A percentile compares a stretch with the other conserved stretches of the same genome.
These are phyloP conservation scores for Amazona vittata DNA, from an alignment of 2,113 vertebrate genomes.

Conservation along the genomic window DNA sequence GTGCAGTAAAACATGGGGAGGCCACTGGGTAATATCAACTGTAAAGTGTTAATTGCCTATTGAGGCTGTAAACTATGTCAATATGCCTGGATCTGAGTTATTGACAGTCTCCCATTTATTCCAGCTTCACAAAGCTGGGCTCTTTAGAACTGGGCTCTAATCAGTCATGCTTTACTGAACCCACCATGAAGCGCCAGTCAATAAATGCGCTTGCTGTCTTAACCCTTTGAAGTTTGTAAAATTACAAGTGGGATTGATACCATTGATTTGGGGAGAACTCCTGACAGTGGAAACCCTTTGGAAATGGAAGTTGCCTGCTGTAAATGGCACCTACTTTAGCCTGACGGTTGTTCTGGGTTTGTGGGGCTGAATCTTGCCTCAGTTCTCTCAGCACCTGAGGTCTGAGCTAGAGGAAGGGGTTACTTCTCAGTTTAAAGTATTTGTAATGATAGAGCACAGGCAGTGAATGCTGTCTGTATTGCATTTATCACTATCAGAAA, in stretches of 20 bases:
- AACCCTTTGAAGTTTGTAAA: constrained; percentile 79
- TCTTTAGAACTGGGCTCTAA: constrained; percentile 80
- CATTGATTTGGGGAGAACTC: constrained; percentile 39
- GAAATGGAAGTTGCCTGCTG: background rate
- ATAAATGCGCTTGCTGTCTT: constrained; percentile 75
- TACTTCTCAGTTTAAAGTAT: background rate
- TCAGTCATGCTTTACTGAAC: constrained; percentile 82
- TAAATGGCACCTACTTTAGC: background rate
- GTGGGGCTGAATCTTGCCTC: background rate
- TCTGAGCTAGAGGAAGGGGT: background rate
- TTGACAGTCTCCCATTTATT: constrained; percentile 83
- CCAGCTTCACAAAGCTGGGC: constrained; percentile 71
- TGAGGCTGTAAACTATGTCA: constrained; percentile 83
- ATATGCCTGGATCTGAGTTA: constrained; percentile 78
- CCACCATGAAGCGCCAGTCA: constrained; percentile 72
- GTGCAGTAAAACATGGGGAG: constrained; percentile 76
- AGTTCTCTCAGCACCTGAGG: background rate
- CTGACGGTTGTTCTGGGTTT: background rate
- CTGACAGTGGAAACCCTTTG: constrained; percentile 11
- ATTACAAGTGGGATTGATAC: constrained; percentile 60
- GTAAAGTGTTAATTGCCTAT: constrained; percentile 87
- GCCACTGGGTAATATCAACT: constrained; percentile 82
- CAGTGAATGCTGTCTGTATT: background rate
- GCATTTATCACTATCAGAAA: background rate
- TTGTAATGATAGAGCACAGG: background rate